Conservation (phyloP, 2,797 vertebrate genomes). For the Nannoperca obscura region DNA sequence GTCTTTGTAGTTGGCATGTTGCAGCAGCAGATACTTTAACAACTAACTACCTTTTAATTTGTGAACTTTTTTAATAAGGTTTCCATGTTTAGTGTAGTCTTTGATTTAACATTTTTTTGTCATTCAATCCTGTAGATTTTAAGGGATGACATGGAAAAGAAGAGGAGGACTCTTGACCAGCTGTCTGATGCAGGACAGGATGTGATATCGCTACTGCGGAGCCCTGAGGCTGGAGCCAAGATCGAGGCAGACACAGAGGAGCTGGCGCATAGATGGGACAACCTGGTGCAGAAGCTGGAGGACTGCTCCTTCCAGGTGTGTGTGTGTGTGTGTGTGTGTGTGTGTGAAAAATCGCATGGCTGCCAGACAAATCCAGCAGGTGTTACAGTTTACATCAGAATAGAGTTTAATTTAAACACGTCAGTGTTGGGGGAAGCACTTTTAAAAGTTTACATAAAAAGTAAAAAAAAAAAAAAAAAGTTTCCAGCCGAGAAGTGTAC, state of each 20-base stretch:
- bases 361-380: neutral
- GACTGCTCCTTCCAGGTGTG: constrained; percentile 95
- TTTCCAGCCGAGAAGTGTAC: neutral
- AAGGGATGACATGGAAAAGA: constrained; percentile 95
- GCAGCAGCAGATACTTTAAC: neutral
- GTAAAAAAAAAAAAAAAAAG: no score
- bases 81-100: neutral
- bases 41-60: neutral
- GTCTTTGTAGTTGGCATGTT: neutral
- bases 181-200: constrained; percentile 93
- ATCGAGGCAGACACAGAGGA: constrained; percentile 91
- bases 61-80: neutral
- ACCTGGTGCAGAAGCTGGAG: constrained; percentile 95
- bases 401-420: neutral
- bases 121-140: constrained; percentile 63
- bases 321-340: constrained; percentile 14
- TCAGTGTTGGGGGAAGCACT: neutral
- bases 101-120: neutral
- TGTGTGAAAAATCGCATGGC: neutral
- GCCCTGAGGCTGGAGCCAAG: constrained; percentile 81
- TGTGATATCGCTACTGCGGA: constrained; percentile 88
- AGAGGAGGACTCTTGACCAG: constrained; percentile 90
- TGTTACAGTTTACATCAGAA: neutral
- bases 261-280: constrained; percentile 95
- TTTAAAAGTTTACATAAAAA: neutral